Conservation (phyloP, 2,888 invertebrate genomes). For the Oegoconia quadripuncta region DNA sequence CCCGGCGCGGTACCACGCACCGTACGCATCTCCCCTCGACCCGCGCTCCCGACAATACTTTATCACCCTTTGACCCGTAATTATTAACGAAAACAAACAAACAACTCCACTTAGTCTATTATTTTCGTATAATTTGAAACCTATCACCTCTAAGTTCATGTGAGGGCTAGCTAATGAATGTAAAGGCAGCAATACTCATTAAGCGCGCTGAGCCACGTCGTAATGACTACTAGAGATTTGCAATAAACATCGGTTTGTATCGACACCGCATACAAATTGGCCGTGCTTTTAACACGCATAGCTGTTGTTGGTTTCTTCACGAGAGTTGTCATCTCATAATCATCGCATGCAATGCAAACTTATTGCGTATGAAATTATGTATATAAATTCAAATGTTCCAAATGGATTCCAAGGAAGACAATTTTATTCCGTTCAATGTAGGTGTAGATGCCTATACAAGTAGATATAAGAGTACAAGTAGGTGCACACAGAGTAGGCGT, state of each 20-base stretch:
- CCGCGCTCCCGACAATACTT: not conserved
- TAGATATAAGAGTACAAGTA: too few relatives aligned
- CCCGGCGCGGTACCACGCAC: constrained; percentile 1
- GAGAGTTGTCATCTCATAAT: not conserved
- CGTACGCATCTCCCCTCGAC: constrained; percentile 33
- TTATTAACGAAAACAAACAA: not conserved
- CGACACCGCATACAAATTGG: constrained; percentile 60
- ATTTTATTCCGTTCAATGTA: too few relatives aligned
- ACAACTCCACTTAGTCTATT: not conserved
- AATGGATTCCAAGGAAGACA: too few relatives aligned
- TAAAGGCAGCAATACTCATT: constrained; percentile 8
- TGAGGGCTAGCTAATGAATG: constrained; percentile 4
- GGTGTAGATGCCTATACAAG: too few relatives aligned
- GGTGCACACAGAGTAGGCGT: too few relatives aligned
- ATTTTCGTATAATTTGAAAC: not conserved
- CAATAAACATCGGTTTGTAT: constrained; percentile 51
- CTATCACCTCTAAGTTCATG: not conserved
- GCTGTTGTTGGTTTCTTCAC: constrained; percentile 34
- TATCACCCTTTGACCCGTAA: not conserved
- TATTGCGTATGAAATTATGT: not conserved
- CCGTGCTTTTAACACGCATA: constrained; percentile 35
- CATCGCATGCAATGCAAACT: too few relatives aligned
- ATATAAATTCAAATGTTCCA: not conserved
- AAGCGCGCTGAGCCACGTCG: constrained; percentile 15
- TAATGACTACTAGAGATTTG: constrained; percentile 43